phyloP scores from a whole-genome alignment of 2,797 vertebrate species.

The Notolabrus celidotus region DNA sequence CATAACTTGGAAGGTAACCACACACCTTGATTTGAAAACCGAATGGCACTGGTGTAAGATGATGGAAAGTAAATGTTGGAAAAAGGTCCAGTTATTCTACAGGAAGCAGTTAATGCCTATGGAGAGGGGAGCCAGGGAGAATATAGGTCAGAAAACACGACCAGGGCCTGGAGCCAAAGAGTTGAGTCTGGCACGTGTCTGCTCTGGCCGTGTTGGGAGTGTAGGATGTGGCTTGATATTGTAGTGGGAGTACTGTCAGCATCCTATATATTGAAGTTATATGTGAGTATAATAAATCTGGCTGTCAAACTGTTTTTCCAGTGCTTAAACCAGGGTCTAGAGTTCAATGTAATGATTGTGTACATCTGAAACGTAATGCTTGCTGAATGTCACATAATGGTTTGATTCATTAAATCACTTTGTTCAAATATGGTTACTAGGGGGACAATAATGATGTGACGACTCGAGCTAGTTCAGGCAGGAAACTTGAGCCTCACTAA shows the following conservation, averaged over 20 bases:
- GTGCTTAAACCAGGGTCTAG: constrained; percentile 1
- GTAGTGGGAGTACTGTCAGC: constrained; percentile 6
- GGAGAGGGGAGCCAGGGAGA: constrained; percentile 22
- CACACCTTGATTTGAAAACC: constrained; percentile 13
- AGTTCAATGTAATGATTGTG: neutral
- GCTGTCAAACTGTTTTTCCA: constrained; percentile 7
- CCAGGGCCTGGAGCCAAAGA: constrained; percentile 10
- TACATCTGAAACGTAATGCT: neutral
- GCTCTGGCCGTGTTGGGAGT: constrained; percentile 16
- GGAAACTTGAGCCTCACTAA: no score
- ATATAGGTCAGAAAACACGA: constrained; percentile 62
- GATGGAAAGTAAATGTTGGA: constrained; percentile 39
- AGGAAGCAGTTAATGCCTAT: constrained; percentile 58
- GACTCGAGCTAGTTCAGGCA: no score
- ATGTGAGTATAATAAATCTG: constrained; percentile 4
- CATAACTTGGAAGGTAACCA: constrained; percentile 5
- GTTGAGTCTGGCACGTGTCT: constrained; percentile 35
- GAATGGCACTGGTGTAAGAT: neutral
- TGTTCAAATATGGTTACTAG: no score
- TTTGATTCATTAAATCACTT: no score
- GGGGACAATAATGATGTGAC: no score
- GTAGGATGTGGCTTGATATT: constrained; percentile 30
- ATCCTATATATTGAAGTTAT: constrained; percentile 24
- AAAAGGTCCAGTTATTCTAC: constrained; percentile 28
- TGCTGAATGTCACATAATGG: neutral